Evolutionary conservation across 2,888 invertebrate species (phyloP).

Genomic region (Pteria penguin): DNA sequence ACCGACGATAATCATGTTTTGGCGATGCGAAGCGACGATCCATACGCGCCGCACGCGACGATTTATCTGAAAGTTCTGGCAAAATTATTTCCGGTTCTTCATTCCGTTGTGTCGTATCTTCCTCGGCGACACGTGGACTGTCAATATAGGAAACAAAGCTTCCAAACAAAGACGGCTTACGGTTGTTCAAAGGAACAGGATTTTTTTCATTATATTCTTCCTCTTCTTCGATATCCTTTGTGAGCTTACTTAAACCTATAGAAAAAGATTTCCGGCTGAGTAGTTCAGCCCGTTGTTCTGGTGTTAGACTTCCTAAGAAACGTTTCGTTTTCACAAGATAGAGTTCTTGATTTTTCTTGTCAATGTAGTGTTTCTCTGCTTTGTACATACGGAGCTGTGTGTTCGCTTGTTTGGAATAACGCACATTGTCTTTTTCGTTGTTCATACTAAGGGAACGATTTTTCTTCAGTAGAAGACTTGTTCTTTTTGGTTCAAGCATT

Average conservation of each 20-base stretch:
- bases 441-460: slow-evolving; percentile 55
- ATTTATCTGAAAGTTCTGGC: neutral
- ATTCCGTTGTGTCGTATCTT: neutral
- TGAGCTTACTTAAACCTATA: slow-evolving; percentile 32
- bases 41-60: neutral
- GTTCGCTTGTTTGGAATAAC: slow-evolving; percentile 49
- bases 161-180: neutral
- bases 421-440: slow-evolving; percentile 47
- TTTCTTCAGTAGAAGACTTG: slow-evolving; percentile 58
- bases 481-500: slow-evolving; percentile 57
- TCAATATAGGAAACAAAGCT: neutral
- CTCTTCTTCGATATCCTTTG: slow-evolving; percentile 30
- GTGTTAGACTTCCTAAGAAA: slow-evolving; percentile 29
- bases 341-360: slow-evolving; percentile 40
- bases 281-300: slow-evolving; percentile 9
- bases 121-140: neutral
- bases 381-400: slow-evolving; percentile 49
- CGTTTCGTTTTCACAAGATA: slow-evolving; percentile 30
- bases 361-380: slow-evolving; percentile 51
- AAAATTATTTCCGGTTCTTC: neutral
- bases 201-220: neutral
- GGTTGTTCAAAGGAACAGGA: neutral
- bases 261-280: slow-evolving; percentile 39
- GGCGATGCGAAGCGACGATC: neutral
- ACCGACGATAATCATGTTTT: neutral